A percentile compares a stretch with the other conserved stretches of the same genome.
Evolutionary conservation across 2,888 invertebrate genomes (phyloP).

Genomic region (Scelioninae gen. 1): DNA sequence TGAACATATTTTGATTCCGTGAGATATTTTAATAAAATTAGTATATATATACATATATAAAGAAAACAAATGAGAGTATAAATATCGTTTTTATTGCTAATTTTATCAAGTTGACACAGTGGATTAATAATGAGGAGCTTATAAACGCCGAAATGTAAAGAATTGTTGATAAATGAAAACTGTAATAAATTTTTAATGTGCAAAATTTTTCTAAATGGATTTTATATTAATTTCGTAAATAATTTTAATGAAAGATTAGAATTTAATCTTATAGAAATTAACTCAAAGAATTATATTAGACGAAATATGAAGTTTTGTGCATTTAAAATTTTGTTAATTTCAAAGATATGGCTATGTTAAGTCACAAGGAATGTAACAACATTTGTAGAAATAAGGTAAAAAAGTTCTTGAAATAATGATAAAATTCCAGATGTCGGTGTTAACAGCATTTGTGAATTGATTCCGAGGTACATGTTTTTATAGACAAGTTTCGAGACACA

Average conservation of each 20-base stretch:
- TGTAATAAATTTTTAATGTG: not conserved
- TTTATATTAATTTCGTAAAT: not conserved
- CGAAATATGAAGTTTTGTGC: not conserved
- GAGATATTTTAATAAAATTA: constrained; percentile 77
- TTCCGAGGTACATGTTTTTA: constrained; percentile 45
- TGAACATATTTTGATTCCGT: constrained; percentile 76
- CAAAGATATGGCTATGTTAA: too few species aligned
- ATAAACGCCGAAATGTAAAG: constrained; percentile 8
- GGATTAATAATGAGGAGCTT: constrained; percentile 3
- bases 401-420: constrained; percentile 79
- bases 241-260: too few species aligned
- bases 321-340: too few species aligned
- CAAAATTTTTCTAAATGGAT: not conserved
- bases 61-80: constrained; percentile 33
- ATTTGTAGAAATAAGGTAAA: constrained; percentile 67
- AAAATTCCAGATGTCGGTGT: constrained; percentile 73
- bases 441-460: constrained; percentile 64
- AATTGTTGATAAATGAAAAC: not conserved
- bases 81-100: constrained; percentile 51
- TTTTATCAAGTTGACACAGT: constrained; percentile 53
- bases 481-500: constrained; percentile 36
- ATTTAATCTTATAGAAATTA: too few species aligned
- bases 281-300: too few species aligned
- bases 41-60: constrained; percentile 38
- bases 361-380: not conserved